Base-by-base conservation (phyloP, 2,113 vertebrate species). In the Laterallus jamaicensis region DNA sequence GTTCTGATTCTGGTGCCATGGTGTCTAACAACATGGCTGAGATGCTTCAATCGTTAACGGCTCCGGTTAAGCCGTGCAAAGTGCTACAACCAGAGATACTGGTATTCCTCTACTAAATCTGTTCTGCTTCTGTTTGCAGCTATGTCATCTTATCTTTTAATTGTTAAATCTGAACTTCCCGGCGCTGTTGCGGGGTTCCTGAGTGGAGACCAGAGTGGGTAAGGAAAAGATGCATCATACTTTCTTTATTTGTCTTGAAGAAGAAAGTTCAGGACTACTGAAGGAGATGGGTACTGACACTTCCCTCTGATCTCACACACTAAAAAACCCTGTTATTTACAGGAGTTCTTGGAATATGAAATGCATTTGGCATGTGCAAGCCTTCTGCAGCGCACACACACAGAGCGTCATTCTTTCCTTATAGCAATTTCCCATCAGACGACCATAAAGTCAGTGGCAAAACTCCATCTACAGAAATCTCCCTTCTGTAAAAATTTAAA, bases 101-200 rank as follows among this genome's bases (percentile, higher is more conserved):
- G 92, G 20, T 85, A 58, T 70, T 96, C 69, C 92, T 78, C 89
- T 82, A 81, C 86, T 93, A 62, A 98, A 95, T 95, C 89, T 96
- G 67, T 92, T 94, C 96, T 97, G 84, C 74, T 88, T 95, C 69
- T 92, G 39, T 96, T 97, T 97, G 80, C 98, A 99, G 99, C 99
- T 64, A 99, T 99, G 99, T 98, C 99, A 31, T 99, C 99, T 68
- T 99, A 99, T 92, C 98, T 99, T 97, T 98, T 99, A 93, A 98
- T 99, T 98, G 97, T 99, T 91, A 99, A 99, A 97, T 98, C 98
- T 15, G 99, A 99, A 96, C 98, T 99, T 97, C 99, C 99, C 94
- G 98, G 98, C 56, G 97, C 98, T 95, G 98, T 99, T 93, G 96
- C 95, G 10, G 98, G 98, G 83, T 97, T 99, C 96, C 77, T 99